These are phyloP conservation scores for Caenorhabditis afra DNA, from an alignment of 2,888 invertebrate genomes.

Conservation along the genomic window DNA sequence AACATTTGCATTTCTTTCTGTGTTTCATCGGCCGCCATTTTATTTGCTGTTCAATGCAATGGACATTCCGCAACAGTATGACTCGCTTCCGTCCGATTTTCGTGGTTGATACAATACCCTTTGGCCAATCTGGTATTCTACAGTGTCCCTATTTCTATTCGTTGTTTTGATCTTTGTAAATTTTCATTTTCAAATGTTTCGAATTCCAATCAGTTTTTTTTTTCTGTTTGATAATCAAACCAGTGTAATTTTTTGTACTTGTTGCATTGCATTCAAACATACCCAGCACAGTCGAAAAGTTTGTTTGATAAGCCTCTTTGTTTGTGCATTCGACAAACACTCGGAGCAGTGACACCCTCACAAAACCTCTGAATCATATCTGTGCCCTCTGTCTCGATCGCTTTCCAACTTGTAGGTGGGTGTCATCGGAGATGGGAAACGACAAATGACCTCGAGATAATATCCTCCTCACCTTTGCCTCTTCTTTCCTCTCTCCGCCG, in stretches of 20 bases:
- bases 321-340: constrained; percentile 52
- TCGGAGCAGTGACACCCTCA: constrained; percentile 52
- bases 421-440: constrained; percentile 46
- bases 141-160: too few species aligned
- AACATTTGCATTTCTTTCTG: constrained; percentile 35
- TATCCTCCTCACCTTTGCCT: constrained; percentile 37
- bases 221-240: not conserved
- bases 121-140: not conserved
- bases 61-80: constrained; percentile 36
- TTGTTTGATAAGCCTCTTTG: constrained; percentile 50
- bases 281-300: constrained; percentile 36
- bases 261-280: constrained; percentile 14
- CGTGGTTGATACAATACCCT: constrained; percentile 13
- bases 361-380: constrained; percentile 54
- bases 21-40: not conserved
- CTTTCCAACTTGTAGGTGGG: constrained; percentile 34
- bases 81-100: constrained; percentile 28
- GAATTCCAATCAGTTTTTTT: not conserved
- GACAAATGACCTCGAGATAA: constrained; percentile 59
- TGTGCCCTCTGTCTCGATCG: constrained; percentile 13
- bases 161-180: not conserved
- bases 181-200: not conserved
- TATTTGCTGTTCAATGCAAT: constrained; percentile 37
- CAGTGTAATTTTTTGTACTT: not conserved
- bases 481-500: constrained; percentile 21